Base-by-base conservation (phyloP, 2,888 invertebrate species). In the Arge pagana region DNA sequence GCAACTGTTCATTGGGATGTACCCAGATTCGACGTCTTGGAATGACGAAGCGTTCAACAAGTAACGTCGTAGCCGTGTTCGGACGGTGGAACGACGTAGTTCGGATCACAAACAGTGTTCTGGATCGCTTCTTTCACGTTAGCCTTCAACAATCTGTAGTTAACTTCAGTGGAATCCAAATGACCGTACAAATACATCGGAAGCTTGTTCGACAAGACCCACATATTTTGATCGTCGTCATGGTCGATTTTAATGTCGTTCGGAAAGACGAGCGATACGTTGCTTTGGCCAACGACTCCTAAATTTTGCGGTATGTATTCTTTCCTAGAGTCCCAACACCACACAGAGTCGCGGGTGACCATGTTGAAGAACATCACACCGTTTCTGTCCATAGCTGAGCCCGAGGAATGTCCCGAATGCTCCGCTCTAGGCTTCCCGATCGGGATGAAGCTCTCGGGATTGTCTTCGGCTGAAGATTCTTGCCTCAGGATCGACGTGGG, bases 321-420 rank as follows among this genome's bases (percentile, higher is more conserved):
- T 62, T 88, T 89, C 0, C 80, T 79, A 0, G 85, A 85, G 63
- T 92, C 86, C 92, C 92, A 92, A 66, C 92, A 92, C 35, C 87
- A 89, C 1, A 93, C 77, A 11, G 86, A 84, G 66, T 91, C 89
- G 50, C 84, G 81, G 43, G 87, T 85, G 0, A 91, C 88, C 70
- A 90, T 81, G 69, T 92, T 90, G 67, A 83, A 90, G 72, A 86
- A 91, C 84, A 91, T 85, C 0, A 92, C 82, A 1, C 88, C 88
- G 57, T 83, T 81, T 30, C 81, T 78, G 56, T 88, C 88, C 61
- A 90, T 85, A 3, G 84, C 87, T 1, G 88, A 85, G 0, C 88
- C 87, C 0, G 90, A 88, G 0, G 88, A 83, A 52, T 92, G 92
- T 0, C 89, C 88, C 24, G 70, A 73, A 42, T 76, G 72, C 39